Evolutionary conservation across 2,888 invertebrate genomes (phyloP).

Genomic region (Cryptocephalus primarius): DNA sequence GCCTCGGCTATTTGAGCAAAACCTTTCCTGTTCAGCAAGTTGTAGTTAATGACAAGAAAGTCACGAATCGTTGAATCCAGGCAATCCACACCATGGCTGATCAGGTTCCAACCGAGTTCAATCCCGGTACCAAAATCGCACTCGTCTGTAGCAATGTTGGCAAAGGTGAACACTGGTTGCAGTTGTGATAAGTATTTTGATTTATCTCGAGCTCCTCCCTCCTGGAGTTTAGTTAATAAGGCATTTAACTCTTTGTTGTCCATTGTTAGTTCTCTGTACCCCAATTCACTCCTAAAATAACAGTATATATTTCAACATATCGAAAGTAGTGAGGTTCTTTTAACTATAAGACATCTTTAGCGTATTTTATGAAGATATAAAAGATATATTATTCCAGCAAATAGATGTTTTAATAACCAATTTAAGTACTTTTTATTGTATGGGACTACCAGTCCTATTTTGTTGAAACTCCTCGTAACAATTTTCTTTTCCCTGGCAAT

Average conservation of each 20-base stretch:
- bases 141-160: constrained; percentile 87
- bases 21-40: constrained; percentile 57
- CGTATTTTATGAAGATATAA: not conserved
- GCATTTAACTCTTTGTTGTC: constrained; percentile 45
- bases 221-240: constrained; percentile 54
- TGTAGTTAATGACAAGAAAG: constrained; percentile 64
- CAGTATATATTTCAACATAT: too few relatives aligned
- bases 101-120: constrained; percentile 78
- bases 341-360: not conserved
- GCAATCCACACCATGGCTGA: constrained; percentile 59
- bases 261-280: constrained; percentile 57
- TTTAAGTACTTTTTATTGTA: constrained; percentile 52
- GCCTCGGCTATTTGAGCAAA: constrained; percentile 65
- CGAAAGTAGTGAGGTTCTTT: not conserved
- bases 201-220: constrained; percentile 49
- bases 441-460: constrained; percentile 77
- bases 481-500: constrained; percentile 49
- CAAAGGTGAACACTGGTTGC: constrained; percentile 66
- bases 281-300: constrained; percentile 52
- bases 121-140: constrained; percentile 90
- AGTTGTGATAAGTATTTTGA: constrained; percentile 53
- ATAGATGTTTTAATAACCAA: too few relatives aligned
- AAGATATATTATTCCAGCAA: too few relatives aligned
- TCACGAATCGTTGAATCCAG: constrained; percentile 55
- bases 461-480: constrained; percentile 66